A percentile compares a stretch with the other conserved stretches of the same genome.
Conservation (phyloP, 2,888 invertebrate genomes). For the Conistra vaccinii region DNA sequence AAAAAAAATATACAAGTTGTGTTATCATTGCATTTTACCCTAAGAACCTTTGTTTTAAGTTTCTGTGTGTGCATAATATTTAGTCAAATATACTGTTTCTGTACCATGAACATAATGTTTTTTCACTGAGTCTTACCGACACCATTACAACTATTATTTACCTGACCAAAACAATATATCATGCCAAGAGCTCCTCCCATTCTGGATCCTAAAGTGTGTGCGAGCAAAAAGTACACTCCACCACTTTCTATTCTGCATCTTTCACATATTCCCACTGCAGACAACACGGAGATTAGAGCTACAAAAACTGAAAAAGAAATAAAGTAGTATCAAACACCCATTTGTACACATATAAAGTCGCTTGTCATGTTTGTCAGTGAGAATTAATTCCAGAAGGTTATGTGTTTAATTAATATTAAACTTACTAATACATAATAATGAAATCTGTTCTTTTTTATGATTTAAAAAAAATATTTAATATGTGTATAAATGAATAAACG, state of each 20-base stretch:
- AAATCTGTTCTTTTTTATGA: no score
- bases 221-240: constrained; percentile 98
- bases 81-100: background rate
- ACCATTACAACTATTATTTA: constrained; percentile 74
- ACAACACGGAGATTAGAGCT: constrained; percentile 97
- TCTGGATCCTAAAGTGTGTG: constrained; percentile 98
- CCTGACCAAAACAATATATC: constrained; percentile 99
- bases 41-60: background rate
- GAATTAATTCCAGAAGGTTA: no score
- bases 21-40: background rate
- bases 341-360: no score
- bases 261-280: constrained; percentile 99
- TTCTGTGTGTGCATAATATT: background rate
- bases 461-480: no score
- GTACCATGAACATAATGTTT: background rate
- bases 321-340: background rate
- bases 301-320: constrained; percentile 93
- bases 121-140: background rate
- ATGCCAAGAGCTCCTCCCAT: constrained; percentile 98
- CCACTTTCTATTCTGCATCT: constrained; percentile 98
- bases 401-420: no score
- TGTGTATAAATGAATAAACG: no score
- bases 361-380: no score
- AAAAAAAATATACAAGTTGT: background rate
- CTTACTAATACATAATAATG: no score